These are phyloP conservation scores for Nematostella vectensis DNA, from an alignment of 92 coral and sea anemone species.

Conservation along the genomic window DNA sequence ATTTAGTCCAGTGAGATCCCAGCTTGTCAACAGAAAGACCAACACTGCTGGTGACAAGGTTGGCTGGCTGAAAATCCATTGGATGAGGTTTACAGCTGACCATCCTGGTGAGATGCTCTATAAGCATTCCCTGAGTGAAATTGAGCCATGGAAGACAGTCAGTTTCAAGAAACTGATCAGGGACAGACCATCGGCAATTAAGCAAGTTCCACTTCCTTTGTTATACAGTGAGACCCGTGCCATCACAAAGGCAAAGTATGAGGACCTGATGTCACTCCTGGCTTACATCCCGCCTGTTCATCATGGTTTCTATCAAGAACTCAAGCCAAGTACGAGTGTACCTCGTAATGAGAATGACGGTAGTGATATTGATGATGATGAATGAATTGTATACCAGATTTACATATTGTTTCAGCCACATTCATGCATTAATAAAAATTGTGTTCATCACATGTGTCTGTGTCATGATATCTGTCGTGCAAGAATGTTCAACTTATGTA, in stretches of 20 bases:
- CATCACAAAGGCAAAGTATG: conserved; percentile 36
- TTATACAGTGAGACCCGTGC: conserved; percentile 21
- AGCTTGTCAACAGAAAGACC: conserved; percentile 25
- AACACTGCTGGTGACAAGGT: conserved; percentile 31
- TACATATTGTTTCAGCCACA: too few species aligned
- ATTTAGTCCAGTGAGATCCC: conserved; percentile 20
- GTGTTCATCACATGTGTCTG: too few species aligned
- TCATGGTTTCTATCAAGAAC: conserved; percentile 32
- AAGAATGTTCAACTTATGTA: too few species aligned
- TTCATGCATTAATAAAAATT: too few species aligned
- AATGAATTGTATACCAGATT: too few species aligned
- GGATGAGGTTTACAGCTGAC: conserved; percentile 18
- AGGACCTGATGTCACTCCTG: conserved; percentile 30
- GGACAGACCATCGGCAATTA: conserved; percentile 22
- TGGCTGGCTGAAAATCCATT: conserved; percentile 26
- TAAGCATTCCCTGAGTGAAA: conserved; percentile 25
- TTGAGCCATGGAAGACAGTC: conserved; percentile 37
- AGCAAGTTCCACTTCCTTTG: conserved; percentile 22
- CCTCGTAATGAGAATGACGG: conserved; percentile 11
- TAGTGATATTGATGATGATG: conserved; percentile 13
- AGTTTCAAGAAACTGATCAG: conserved; percentile 28
- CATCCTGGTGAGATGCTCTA: conserved; percentile 32
- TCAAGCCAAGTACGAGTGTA: conserved; percentile 20
- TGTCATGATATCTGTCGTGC: too few species aligned
- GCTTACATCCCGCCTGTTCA: conserved; percentile 39